Conservation (phyloP, 2,888 invertebrate genomes). For the Sesia apiformis region DNA sequence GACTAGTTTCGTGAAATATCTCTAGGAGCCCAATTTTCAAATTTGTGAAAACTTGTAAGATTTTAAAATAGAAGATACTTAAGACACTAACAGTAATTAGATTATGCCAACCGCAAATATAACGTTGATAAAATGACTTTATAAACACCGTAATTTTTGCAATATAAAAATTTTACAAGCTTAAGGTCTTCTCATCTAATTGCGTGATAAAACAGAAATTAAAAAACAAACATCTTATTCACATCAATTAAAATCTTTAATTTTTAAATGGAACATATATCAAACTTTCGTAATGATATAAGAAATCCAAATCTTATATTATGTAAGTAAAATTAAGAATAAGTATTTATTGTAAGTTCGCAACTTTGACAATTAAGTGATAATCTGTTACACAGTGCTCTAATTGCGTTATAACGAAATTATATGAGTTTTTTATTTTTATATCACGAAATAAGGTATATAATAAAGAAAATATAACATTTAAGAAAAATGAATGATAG, state of each 20-base stretch:
- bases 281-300: not conserved
- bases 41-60: too few relatives aligned
- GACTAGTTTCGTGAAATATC: too few relatives aligned
- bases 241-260: not conserved
- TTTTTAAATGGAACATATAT: not conserved
- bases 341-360: slow-evolving; percentile 2
- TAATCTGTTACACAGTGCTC: slow-evolving; percentile 5
- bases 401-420: slow-evolving; percentile 6
- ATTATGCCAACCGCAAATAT: too few relatives aligned
- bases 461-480: not conserved
- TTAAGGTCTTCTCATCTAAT: not conserved
- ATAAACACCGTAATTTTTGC: too few relatives aligned
- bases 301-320: not conserved
- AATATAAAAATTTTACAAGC: too few relatives aligned
- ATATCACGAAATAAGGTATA: not conserved
- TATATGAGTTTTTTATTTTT: slow-evolving; percentile 4
- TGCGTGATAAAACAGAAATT: not conserved
- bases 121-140: too few relatives aligned
- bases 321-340: slow-evolving; percentile 1
- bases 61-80: too few relatives aligned
- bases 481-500: not conserved
- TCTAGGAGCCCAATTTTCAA: too few relatives aligned
- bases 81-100: too few relatives aligned
- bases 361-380: slow-evolving; percentile 6
- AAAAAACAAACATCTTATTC: not conserved